Percentiles rank a stretch among this genome's conserved stretches.
Evolutionary conservation across 2,888 invertebrate species (phyloP).

Genomic region (Strigamia transsilvanica): DNA sequence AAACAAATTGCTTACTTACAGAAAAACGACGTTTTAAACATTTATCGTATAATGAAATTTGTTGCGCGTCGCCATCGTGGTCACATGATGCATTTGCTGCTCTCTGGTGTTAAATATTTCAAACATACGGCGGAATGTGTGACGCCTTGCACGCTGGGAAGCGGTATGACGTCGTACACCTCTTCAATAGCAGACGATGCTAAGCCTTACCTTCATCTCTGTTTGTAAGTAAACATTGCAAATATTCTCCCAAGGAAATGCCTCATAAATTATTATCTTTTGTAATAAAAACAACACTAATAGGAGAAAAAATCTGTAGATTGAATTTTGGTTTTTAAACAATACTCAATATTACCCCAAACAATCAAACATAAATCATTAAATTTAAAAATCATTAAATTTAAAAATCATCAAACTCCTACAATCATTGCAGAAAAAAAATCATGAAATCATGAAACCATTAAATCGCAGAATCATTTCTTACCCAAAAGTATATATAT

Average conservation of each 20-base stretch:
- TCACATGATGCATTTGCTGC: not conserved
- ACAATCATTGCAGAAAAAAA: not conserved
- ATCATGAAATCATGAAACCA: not conserved
- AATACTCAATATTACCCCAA: not conserved
- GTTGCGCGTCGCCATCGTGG: slow-evolving; percentile 6
- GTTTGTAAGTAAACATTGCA: too few relatives aligned
- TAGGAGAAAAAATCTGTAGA: not conserved
- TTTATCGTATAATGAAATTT: not conserved
- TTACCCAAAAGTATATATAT: too few relatives aligned
- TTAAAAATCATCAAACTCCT: too few relatives aligned
- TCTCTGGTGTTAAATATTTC: not conserved
- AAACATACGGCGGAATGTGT: not conserved
- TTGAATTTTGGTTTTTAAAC: not conserved
- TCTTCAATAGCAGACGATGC: too few relatives aligned
- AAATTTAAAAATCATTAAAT: too few relatives aligned
- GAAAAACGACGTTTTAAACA: not conserved
- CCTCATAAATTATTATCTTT: not conserved
- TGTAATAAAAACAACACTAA: not conserved
- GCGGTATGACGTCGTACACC: too few relatives aligned
- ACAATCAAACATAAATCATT: too few relatives aligned
- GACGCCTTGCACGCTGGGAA: not conserved
- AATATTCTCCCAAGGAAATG: not conserved
- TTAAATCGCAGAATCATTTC: too few relatives aligned
- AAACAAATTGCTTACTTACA: not conserved
- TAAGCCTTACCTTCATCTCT: too few relatives aligned